Conservation (phyloP, 1,140 invertebrate species). For the Nasonia vitripennis region DNA sequence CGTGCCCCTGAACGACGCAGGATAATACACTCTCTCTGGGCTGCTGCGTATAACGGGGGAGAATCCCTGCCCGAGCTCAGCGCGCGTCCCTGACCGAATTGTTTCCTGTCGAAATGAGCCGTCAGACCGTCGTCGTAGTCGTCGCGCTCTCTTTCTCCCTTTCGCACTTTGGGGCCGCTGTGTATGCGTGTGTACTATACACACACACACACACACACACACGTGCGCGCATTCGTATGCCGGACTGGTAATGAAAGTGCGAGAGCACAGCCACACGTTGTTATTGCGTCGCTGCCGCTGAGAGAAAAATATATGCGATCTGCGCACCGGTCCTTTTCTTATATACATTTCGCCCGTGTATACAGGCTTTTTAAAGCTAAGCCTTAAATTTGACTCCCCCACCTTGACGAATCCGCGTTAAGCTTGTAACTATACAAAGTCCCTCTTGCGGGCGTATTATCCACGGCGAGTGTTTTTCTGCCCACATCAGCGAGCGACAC, state of each 20-base stretch:
- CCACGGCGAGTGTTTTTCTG: not conserved
- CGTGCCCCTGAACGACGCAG: not conserved
- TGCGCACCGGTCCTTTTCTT: not conserved
- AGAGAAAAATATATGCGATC: not conserved
- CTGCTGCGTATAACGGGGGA: slow-evolving; percentile 59
- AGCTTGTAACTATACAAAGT: too few relatives aligned
- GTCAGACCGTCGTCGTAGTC: not conserved
- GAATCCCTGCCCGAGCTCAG: slow-evolving; percentile 41
- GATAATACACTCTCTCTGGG: slow-evolving; percentile 39
- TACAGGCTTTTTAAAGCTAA: too few relatives aligned
- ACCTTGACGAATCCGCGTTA: too few relatives aligned
- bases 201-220: too few relatives aligned
- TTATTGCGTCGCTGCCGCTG: not conserved
- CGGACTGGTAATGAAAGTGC: slow-evolving; percentile 5
- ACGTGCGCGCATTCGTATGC: not conserved
- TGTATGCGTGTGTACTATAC: not conserved
- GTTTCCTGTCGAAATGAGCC: slow-evolving; percentile 32
- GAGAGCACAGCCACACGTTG: too few relatives aligned
- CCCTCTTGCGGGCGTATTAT: not conserved
- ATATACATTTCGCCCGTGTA: not conserved
- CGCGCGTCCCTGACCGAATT: slow-evolving; percentile 45
- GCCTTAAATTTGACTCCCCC: too few relatives aligned
- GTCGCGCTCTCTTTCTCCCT: not conserved
- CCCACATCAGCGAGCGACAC: not conserved
- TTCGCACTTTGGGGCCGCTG: not conserved